A percentile compares a stretch with the other conserved stretches of the same genome.
phyloP scores from a whole-genome alignment of 1,140 invertebrate genomes.

The Ips nitidus region DNA sequence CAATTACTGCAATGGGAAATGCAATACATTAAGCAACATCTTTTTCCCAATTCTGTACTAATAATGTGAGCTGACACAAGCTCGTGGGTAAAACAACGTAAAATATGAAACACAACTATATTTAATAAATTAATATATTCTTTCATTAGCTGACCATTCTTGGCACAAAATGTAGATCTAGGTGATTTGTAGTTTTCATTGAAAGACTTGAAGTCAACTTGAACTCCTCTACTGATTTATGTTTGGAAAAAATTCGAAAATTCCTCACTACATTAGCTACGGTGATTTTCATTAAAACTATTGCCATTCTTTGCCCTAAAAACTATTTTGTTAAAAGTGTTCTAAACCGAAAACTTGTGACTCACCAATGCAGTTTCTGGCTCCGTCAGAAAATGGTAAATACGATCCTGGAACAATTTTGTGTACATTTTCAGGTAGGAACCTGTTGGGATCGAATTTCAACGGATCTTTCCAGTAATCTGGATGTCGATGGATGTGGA shows the following conservation, averaged over 20 bases:
- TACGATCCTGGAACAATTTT: slow-evolving; percentile 57
- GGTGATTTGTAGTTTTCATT: neutral
- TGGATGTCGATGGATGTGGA: slow-evolving; percentile 19
- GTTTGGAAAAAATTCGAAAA: neutral
- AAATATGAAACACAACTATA: no score
- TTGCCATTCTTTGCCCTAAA: neutral
- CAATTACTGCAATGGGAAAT: no score
- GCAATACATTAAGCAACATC: no score
- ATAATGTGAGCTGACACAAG: no score
- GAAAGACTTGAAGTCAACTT: neutral
- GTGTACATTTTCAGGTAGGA: slow-evolving; percentile 58
- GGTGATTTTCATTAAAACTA: neutral
- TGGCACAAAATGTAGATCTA: neutral
- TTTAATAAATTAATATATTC: no score
- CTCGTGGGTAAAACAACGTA: no score
- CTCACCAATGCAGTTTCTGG: slow-evolving; percentile 63
- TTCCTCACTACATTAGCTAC: neutral
- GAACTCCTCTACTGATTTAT: neutral
- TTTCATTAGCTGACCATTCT: neutral
- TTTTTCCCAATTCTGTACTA: no score
- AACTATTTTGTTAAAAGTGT: neutral
- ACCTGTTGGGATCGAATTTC: slow-evolving; percentile 68
- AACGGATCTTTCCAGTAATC: slow-evolving; percentile 56
- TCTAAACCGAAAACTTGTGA: neutral
- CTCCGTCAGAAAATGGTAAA: slow-evolving; percentile 66